These are phyloP conservation scores for Eremophila alpestris DNA, from an alignment of 2,797 vertebrate species.

Conservation along the genomic window DNA sequence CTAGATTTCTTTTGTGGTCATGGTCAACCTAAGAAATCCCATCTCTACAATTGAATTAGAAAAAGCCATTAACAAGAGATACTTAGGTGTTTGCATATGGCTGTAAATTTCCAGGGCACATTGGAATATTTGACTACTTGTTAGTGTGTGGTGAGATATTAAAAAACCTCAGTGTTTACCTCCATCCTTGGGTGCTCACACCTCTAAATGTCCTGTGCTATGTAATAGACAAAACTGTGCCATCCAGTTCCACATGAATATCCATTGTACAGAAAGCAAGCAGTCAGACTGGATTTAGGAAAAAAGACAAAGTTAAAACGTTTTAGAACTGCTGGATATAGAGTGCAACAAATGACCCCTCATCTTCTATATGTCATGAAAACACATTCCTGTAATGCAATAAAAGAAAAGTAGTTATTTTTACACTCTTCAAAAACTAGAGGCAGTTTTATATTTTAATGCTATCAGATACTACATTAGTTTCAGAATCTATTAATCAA, in stretches of 20 bases:
- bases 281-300: background rate
- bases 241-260: background rate
- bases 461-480: background rate
- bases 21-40: background rate
- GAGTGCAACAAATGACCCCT: too few species aligned
- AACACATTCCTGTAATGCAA: background rate
- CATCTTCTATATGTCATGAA: background rate
- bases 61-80: background rate
- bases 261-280: background rate
- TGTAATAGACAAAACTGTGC: background rate
- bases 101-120: background rate
- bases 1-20: accelerated
- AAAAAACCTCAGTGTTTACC: background rate
- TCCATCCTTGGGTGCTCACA: background rate
- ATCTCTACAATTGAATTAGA: background rate
- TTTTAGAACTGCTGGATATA: background rate
- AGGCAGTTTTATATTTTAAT: background rate
- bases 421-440: background rate
- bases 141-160: background rate
- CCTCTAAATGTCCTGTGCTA: background rate
- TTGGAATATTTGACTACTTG: background rate
- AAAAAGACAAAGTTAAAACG: background rate
- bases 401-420: background rate
- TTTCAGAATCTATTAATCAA: background rate
- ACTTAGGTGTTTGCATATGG: background rate